Conservation (phyloP, 2,888 invertebrate species). For the Entomobrya proxima region DNA sequence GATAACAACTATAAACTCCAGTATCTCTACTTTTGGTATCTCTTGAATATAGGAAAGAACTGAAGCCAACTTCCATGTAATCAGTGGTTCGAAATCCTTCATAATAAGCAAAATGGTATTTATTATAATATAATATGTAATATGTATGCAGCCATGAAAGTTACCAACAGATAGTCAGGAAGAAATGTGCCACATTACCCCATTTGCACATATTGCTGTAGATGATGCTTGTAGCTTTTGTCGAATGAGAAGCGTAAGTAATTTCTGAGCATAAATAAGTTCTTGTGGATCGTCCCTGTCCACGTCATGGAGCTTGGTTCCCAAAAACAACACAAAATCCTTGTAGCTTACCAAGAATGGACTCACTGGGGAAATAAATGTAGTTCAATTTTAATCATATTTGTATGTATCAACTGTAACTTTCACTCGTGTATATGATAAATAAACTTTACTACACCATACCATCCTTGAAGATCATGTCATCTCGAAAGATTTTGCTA, state of each 20-base stretch:
- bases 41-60: constrained; percentile 26
- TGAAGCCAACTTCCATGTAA: constrained; percentile 23
- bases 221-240: not conserved
- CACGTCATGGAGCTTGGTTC: not conserved
- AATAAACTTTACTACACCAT: not conserved
- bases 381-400: not conserved
- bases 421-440: no score
- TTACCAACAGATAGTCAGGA: no score
- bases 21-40: constrained; percentile 25
- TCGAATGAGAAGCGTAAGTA: constrained; percentile 26
- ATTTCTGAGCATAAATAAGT: constrained; percentile 11
- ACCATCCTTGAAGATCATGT: constrained; percentile 10
- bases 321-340: constrained; percentile 38
- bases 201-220: not conserved
- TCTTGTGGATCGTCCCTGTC: not conserved
- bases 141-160: not conserved
- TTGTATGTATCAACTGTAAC: not conserved
- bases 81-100: not conserved
- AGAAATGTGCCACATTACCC: not conserved
- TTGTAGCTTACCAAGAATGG: not conserved
- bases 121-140: not conserved
- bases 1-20: constrained; percentile 32
- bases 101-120: not conserved
- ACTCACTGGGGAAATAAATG: not conserved
- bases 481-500: constrained; percentile 12